These are phyloP conservation scores for Pseudocheirus occidentalis DNA, from an alignment of 2,797 vertebrate species.

Conservation along the genomic window DNA sequence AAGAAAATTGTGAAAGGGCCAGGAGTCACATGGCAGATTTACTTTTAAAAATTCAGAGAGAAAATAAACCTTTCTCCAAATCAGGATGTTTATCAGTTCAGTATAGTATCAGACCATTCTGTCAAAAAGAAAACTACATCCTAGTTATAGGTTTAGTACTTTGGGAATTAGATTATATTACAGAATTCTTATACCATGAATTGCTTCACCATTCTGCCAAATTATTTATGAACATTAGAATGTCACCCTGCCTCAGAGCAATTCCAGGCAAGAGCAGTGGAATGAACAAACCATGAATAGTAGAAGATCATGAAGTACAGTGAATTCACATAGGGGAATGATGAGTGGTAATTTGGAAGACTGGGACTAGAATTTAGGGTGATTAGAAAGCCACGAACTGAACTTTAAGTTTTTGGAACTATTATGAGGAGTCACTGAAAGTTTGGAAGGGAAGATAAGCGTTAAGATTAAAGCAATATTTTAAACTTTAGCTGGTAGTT, in stretches of 20 bases:
- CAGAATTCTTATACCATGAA: neutral
- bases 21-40: neutral
- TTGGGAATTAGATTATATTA: neutral
- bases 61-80: neutral
- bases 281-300: neutral
- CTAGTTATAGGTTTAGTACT: neutral
- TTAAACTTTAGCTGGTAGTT: neutral
- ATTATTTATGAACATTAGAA: neutral
- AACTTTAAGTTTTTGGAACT: neutral
- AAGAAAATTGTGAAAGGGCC: neutral
- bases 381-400: neutral
- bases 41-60: neutral
- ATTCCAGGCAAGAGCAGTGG: neutral
- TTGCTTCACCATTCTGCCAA: neutral
- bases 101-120: neutral
- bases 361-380: neutral
- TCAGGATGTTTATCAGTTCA: neutral
- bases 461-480: neutral
- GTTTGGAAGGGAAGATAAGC: neutral
- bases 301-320: neutral
- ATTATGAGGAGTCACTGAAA: neutral
- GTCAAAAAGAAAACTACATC: neutral
- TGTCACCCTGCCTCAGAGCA: neutral
- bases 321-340: neutral
- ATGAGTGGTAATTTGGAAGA: neutral